These are phyloP conservation scores for Aplodontia rufa DNA, from an alignment of 2,113 vertebrate genomes.

Conservation along the genomic window DNA sequence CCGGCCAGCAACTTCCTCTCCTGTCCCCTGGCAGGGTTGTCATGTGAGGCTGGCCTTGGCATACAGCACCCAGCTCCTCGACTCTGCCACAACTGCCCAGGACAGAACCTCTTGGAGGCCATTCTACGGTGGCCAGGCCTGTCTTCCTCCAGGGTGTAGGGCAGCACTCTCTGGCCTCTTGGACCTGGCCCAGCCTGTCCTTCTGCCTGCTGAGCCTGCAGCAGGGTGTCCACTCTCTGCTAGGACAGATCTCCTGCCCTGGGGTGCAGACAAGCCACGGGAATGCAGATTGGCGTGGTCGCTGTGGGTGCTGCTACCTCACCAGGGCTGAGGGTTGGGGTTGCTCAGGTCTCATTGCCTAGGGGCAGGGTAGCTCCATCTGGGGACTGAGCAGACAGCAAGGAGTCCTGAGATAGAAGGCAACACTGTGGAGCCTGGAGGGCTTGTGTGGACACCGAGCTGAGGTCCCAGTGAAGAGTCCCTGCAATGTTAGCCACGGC, in stretches of 20 bases:
- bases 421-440: neutral
- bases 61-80: rapidly evolving
- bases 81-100: too few relatives aligned
- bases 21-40: rapidly evolving
- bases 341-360: neutral
- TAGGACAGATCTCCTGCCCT: neutral
- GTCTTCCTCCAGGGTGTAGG: too few relatives aligned
- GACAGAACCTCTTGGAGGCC: rapidly evolving
- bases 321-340: rapidly evolving
- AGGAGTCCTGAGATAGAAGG: too few relatives aligned
- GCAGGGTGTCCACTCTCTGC: neutral
- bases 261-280: neutral
- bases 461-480: neutral
- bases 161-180: neutral
- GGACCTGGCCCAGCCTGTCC: neutral
- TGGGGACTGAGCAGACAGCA: neutral
- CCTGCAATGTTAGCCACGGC: neutral
- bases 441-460: too few relatives aligned
- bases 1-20: constrained; percentile 15
- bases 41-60: neutral
- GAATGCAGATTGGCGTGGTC: too few relatives aligned
- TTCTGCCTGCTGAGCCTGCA: neutral
- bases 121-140: rapidly evolving
- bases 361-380: too few relatives aligned
- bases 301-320: rapidly evolving